Base-by-base conservation (phyloP, 2,888 invertebrate species). In the Hydroisotoma schaefferi region DNA sequence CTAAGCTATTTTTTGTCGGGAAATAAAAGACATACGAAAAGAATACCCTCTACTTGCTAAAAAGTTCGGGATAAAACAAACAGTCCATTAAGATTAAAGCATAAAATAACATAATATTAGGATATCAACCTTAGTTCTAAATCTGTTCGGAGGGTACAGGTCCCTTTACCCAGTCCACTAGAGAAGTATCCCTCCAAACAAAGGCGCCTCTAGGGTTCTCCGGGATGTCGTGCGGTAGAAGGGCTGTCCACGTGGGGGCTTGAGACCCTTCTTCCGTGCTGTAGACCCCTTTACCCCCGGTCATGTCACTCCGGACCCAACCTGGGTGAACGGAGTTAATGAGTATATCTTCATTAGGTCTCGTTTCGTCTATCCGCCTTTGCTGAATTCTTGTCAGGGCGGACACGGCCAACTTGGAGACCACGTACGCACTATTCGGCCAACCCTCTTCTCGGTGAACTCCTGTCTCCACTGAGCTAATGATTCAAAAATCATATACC, bases 221-320 rank as follows among this genome's bases (percentile, higher is more conserved):
- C 12, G 72, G 71, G 55, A 75, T 73, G 0, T 79, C 75, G 0
- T 73, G 85, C 6, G 57, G 18, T 78, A 77, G 79, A 76, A 82
- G 78, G 46, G 82, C 87, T 67, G 84, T 74, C 73, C 83, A 85
- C 0, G 85, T 74, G 1, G 87, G 81, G 2, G 83, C 82, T 87
- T 74, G 76, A 1, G 85, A 85, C 23, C 77, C 76, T 75, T 81
- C 74, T 44, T 85, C 85, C 20, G 81, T 80, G 1, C 80, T 80
- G 23, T 84, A 76, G 0, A 76, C 74, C 0, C 85, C 90, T 72
- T 82, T 83, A 71, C 86, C 84, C 27, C 83, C 84, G 0, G 84
- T 80, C 88, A 90, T 86, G 73, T 90, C 88, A 0, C 90, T 90
- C 69, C 81, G 82, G 0, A 90, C 88, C 75, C 84, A 87, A 0